Evolutionary conservation across 2,113 vertebrate species (phyloP), one percentile per base, ranked within the genome.

Genomic region (Neolamprologus devosi): DNA sequence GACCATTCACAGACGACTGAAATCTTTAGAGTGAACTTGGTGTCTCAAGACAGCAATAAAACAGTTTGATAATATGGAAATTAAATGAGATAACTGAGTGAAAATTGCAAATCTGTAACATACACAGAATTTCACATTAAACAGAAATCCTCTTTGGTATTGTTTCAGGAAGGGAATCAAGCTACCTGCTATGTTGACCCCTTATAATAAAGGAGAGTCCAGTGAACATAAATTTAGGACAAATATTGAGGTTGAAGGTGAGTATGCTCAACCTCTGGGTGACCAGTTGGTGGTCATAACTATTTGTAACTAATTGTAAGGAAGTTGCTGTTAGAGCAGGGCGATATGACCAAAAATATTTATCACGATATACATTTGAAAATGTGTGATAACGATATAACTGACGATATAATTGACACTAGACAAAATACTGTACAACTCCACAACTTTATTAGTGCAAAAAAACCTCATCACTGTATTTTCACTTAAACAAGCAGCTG

Each of bases 381-480:
- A 42, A 42, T 42, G 6, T 42, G 40, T 0, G 5, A 42, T 42
- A 42, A 42, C 40, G 12, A 45, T 45, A 14, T 45, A 45, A 45
- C 42, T 45, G 12, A 45, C 3, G 42, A 42, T 13, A 42, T 13
- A 42, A 42, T 6, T 42, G 40, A 42, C 40, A 42, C 40, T 42
- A 42, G 5, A 13, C 40, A 42, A 42, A 42, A 42, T 42, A 13
- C 40, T 42, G 12, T 42, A 42, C 40, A 42, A 42, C 40, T 42
- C 40, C 40, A 42, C 40, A 42, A 42, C 40, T 42, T 12, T 12
- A 12, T 42, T 42, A 42, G 40, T 6, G 5, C 40, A 40, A 40
- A 40, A 40, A 40, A 40, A 40, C 1, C 40, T 0, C 37, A 40
- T 40, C 40, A 12, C 12, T 40, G 40, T 40, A 12, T 40, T 40